These are phyloP conservation scores for Neotragus moschatus DNA, from an alignment of 2,113 vertebrate genomes.

Conservation along the genomic window DNA sequence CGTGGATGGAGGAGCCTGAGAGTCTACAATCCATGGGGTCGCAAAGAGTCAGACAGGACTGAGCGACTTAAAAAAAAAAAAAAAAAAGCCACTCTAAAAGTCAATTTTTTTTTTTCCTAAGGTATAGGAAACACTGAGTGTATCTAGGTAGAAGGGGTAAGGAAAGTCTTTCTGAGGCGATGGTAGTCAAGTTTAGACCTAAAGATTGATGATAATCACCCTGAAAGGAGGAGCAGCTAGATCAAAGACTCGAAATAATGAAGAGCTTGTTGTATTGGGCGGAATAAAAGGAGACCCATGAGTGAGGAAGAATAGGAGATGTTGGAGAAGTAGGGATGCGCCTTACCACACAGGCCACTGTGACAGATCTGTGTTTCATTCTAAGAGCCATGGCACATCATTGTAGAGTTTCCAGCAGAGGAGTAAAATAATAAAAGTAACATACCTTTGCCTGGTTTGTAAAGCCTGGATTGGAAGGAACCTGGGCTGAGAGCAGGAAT, in stretches of 20 bases:
- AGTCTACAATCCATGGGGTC: too few relatives aligned
- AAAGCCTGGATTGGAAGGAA: not conserved
- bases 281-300: not conserved
- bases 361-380: not conserved
- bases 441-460: not conserved
- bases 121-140: not conserved
- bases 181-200: not conserved
- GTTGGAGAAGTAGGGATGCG: not conserved
- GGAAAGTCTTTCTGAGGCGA: not conserved
- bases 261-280: not conserved
- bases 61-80: too few relatives aligned
- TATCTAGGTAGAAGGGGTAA: not conserved
- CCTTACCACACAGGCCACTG: accelerated
- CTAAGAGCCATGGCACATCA: not conserved
- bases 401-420: not conserved
- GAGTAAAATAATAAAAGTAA: too few relatives aligned
- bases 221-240: not conserved
- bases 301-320: not conserved
- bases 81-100: not conserved
- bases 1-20: too few relatives aligned
- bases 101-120: not conserved
- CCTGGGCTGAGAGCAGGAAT: not conserved
- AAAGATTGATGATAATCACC: not conserved
- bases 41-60: too few relatives aligned
- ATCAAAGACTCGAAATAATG: not conserved